Evolutionary conservation across 1,140 invertebrate species (phyloP), one percentile per base, ranked within the genome.

Genomic region (Solenopsis fugax): DNA sequence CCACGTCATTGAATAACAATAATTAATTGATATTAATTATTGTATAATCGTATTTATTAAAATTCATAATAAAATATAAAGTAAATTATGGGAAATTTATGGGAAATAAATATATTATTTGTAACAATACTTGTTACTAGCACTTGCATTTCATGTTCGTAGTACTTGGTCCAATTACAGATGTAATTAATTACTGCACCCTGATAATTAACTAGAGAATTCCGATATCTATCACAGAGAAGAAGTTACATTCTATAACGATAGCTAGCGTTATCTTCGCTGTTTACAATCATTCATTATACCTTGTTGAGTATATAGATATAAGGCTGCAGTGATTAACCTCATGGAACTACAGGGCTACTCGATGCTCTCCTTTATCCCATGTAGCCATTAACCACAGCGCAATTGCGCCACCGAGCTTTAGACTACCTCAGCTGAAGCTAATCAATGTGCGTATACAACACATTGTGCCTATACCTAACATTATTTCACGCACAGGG

Each of bases 401-500:
- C 84, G 34, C 58, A 80, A 85, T 85, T 80, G 73, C 73, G 50
- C 82, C 73, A 54, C 71, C 82, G 73, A 48, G 58, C 56, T 82
- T 60, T 58, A 48, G 80, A 50, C 13, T 21, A 34, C 10, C 48
- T 41, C 13, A 41, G 24, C 29, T 48, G 24, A 29, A 75, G 69
- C 71, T 84, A 84, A 84, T 84, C 80, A 84, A 60, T 29, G 41
- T 73, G 69, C 80, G 69, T 84, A 84, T 60, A 84, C 80, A 69
- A 84, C 54, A 75, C 69, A 50, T 62, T 84, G 54, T 60, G 37
- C 41, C 80, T 73, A 84, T 48, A 73, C 80, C 37, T 73, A 48
- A 84, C 80, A 73, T 84, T 73, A 84, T 60, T 84, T 60, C 54
- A 73, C 29, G 48, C 69, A 84, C 41, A 41, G 7, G 37, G 45